Base-by-base conservation (phyloP, 2,797 vertebrate species). In the Xenops minutus region DNA sequence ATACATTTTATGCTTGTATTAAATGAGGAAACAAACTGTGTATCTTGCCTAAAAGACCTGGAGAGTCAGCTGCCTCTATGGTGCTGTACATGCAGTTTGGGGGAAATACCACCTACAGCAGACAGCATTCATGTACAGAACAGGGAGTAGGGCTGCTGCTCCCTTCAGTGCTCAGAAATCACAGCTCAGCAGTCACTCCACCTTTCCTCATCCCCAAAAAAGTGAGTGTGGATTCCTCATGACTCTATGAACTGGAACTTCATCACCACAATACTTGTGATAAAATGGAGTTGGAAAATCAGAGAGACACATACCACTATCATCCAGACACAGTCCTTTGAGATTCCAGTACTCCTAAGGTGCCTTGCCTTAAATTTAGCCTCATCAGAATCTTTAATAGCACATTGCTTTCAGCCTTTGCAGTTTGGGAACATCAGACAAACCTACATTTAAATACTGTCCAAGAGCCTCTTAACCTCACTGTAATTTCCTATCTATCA, bases 61-160 rank as follows among this genome's bases (percentile, higher is more conserved):
- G 20, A 30, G 76, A 71, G 16, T 34, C 39, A 55, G 20, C 63
- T 89, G 74, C 36, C 20, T 69, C 24, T 55, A 6, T 1, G 1
- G 6, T 23, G n/a, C 51, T 3, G 0, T n/a, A 41, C 4, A 5
- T 17, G 23, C 32, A 59, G 21, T 48, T 10, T 34, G 10, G 23
- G 43, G 63, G 8, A 43, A 59, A 63, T 8, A 11, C 56, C 55
- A 39, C 12, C 51, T 17, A 20, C 18, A 49, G 58, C 74, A 46
- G 32, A 56, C 36, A 66, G 46, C 46, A 73, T 29, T 29, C 20
- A 7, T 16, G 1, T 9, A 16, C 26, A 23, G 2, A 58, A 23
- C 16, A 21, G 41, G 30, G 37, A 66, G 13, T 16, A 24, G 55
- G 32, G 39, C 43, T 73, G 36, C 74, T 86, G 30, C 39, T 91